Percentiles rank a stretch among this genome's conserved stretches.
Evolutionary conservation across 2,113 vertebrate genomes (phyloP).

Genomic region (Halichoeres trimaculatus): DNA sequence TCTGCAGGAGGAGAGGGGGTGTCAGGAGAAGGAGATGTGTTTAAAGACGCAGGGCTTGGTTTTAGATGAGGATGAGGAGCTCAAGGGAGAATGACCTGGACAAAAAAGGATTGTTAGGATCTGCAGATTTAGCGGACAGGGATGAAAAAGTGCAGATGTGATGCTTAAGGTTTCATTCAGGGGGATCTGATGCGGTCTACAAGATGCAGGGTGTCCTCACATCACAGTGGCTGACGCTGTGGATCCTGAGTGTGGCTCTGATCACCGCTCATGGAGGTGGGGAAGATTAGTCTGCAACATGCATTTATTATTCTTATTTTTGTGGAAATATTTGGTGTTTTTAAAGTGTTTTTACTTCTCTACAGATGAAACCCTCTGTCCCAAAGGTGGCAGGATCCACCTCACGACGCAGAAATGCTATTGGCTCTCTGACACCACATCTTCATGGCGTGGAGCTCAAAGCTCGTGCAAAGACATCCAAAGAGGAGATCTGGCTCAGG

Average conservation of each 20-base stretch:
- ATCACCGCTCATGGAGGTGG: slow-evolving; percentile 58
- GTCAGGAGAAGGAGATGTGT: slow-evolving; percentile 8
- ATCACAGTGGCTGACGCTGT: slow-evolving; percentile 9
- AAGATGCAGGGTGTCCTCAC: slow-evolving; percentile 20
- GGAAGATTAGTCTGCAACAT: slow-evolving; percentile 1
- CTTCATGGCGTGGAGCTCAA: slow-evolving; percentile 70
- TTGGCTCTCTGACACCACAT: slow-evolving; percentile 75
- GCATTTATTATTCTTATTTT: no score
- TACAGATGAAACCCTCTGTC: slow-evolving; percentile 73
- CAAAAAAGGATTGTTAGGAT: neutral
- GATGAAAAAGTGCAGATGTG: neutral
- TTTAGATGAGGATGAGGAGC: neutral
- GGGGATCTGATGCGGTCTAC: neutral
- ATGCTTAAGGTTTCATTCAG: neutral
- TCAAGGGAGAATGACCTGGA: neutral
- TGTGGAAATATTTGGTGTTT: no score
- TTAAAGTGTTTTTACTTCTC: neutral
- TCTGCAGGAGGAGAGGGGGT: neutral
- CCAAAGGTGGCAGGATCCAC: slow-evolving; percentile 72
- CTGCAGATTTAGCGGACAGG: neutral
- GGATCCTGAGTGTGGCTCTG: slow-evolving; percentile 47
- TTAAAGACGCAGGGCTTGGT: neutral
- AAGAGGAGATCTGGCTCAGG: slow-evolving; percentile 73
- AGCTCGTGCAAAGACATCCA: slow-evolving; percentile 52
- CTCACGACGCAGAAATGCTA: slow-evolving; percentile 74